Conservation (phyloP, 2,888 invertebrate species). For the Chorisops tibialis region DNA sequence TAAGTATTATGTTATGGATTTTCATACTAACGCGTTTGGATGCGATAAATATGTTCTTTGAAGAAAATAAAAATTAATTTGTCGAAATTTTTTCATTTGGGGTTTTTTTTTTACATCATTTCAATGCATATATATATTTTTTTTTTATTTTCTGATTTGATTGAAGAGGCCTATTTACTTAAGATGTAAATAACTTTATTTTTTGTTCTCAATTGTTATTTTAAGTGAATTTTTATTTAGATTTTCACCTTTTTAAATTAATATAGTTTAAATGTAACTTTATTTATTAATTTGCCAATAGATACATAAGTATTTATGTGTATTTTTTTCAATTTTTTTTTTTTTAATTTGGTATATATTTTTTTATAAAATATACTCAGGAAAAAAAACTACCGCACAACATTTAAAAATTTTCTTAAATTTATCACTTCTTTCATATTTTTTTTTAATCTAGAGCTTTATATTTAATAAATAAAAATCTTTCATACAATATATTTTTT, state of each 20-base stretch:
- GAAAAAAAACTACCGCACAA: conserved; percentile 16
- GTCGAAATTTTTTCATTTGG: too few relatives aligned
- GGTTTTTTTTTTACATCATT: not conserved
- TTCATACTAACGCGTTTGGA: not conserved
- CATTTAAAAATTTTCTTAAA: conserved; percentile 12
- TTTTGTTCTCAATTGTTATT: too few relatives aligned
- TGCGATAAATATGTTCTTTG: not conserved
- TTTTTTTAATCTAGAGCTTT: conserved; percentile 16
- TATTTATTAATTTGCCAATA: too few relatives aligned
- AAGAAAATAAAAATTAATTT: too few relatives aligned
- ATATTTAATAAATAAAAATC: conserved; percentile 20
- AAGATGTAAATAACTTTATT: too few relatives aligned
- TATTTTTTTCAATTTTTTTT: conserved; percentile 1
- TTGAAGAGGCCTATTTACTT: too few relatives aligned
- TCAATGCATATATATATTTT: not conserved
- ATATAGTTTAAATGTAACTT: too few relatives aligned
- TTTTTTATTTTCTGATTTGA: too few relatives aligned
- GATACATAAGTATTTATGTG: too few relatives aligned
- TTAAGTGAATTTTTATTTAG: too few relatives aligned
- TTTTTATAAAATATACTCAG: conserved; percentile 15
- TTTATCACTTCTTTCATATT: conserved; percentile 21
- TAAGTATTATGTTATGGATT: not conserved
- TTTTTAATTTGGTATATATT: not conserved
- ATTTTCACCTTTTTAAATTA: too few relatives aligned
- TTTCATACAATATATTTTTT: conserved; percentile 14